Base-by-base conservation (phyloP, 2,888 invertebrate genomes). In the Marasmarcha lunaedactyla region DNA sequence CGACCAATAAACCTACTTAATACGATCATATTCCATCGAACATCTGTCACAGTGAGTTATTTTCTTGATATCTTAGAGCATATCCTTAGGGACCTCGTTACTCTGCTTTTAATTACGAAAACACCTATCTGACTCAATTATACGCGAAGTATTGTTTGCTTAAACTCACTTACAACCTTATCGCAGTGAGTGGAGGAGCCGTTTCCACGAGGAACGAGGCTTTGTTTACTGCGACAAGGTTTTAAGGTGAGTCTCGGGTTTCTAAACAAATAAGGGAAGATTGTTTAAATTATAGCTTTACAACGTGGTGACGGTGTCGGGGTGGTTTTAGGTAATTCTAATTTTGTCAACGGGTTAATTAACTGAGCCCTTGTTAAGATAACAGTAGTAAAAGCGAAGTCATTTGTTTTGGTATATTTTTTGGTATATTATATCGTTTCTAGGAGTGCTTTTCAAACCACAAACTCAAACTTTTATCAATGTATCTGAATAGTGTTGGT, bases 61-160 rank as follows among this genome's bases (percentile, higher is more conserved):
- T 20, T 20, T 20, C 20, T 20, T 20, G 20, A 20, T 20, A 20
- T 20, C 20, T 20, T 20, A 7, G 20, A 20, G 4, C 20, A 7
- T 3, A 3, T 20, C 76, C 65, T 72, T 1, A 0, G 65, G 71
- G 78, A 65, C 52, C 67, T 74, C 58, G 70, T 78, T 77, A 78
- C 64, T 62, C 61, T 62, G 60, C 55, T 57, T 20, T 61, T 76
- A 77, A 79, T 77, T 74, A 76, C 60, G 54, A 55, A 55, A 52
- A 61, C 70, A 76, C 74, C 74, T 74, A 71, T 71, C 70, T 67
- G 20, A 20, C 59, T 63, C 69, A 74, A 73, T 76, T 72, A 74
- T 64, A 54, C 56, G 48, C 50, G 44, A 47, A 49, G 56, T 61
- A 51, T 59, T 71, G 61, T 71, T 73, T 72, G 63, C 58, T 51